Conservation (phyloP, 37 sponge, comb jelly and placozoan species). For the Trichoplax adhaerens region DNA sequence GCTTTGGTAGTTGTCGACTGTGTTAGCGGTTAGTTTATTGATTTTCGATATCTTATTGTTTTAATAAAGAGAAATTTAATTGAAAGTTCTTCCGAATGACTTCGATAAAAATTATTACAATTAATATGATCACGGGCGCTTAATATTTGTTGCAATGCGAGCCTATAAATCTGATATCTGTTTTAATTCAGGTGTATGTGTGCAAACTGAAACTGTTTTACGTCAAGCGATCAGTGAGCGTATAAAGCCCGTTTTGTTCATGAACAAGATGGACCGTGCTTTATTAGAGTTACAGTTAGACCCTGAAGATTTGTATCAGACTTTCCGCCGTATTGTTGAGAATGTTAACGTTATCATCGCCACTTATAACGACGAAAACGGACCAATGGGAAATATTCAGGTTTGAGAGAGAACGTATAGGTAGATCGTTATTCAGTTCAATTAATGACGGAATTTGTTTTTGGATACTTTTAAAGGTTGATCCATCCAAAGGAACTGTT, state of each 20-base stretch:
- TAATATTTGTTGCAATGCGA: too few relatives aligned
- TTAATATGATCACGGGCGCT: too few relatives aligned
- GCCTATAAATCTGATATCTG: too few relatives aligned
- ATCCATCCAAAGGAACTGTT: constrained; percentile 73
- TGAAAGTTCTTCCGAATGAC: not conserved
- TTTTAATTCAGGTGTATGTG: constrained; percentile 59
- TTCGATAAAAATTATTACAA: too few relatives aligned
- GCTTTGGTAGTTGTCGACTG: constrained; percentile 98
- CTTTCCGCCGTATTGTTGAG: constrained; percentile 93
- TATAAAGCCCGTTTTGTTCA: constrained; percentile 92
- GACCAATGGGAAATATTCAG: constrained; percentile 82
- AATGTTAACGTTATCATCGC: constrained; percentile 92
- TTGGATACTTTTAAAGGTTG: constrained; percentile 22
- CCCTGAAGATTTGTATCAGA: constrained; percentile 79
- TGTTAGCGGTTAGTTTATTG: constrained; percentile 52
- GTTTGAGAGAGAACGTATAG: constrained; percentile 16
- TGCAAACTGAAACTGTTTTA: constrained; percentile 94
- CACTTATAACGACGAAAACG: constrained; percentile 82
- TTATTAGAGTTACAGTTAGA: constrained; percentile 94
- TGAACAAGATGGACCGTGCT: constrained; percentile 99
- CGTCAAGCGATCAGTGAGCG: constrained; percentile 95
- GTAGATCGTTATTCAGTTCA: not conserved
- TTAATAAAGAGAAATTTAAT: not conserved
- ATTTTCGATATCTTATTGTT: not conserved
- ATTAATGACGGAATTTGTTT: not conserved